phyloP scores from a whole-genome alignment of 2,113 vertebrate species.

The Spilogale gracilis region DNA sequence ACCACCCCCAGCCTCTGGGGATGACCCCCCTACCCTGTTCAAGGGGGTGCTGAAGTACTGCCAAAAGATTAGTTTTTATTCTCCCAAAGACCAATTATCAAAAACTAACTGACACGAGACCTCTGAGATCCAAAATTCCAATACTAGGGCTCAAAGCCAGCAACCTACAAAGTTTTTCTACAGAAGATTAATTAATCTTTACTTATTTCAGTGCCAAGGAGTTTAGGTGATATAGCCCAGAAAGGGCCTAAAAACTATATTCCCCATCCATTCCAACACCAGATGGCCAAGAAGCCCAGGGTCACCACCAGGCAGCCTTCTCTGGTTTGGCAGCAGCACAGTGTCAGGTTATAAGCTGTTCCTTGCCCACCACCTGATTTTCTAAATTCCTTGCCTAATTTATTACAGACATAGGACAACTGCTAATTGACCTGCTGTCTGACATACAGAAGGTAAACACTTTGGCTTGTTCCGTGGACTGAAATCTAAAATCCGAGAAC shows the following conservation, averaged over 20 bases:
- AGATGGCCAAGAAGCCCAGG: not conserved
- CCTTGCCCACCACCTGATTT: not conserved
- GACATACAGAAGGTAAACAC: not conserved
- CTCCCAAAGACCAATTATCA: slow-evolving; percentile 28
- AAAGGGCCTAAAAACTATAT: not conserved
- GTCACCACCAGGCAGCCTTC: not conserved
- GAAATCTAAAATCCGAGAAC: not conserved
- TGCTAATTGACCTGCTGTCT: not conserved
- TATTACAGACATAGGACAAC: not conserved
- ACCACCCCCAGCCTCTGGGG: too few species aligned
- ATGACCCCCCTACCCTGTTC: not conserved
- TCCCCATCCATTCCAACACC: not conserved
- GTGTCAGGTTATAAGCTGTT: not conserved
- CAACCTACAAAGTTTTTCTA: slow-evolving; percentile 25
- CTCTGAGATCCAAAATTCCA: slow-evolving; percentile 59
- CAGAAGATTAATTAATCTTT: not conserved
- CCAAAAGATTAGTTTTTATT: not conserved
- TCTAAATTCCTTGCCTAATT: not conserved
- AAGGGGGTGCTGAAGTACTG: not conserved
- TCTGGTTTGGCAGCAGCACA: not conserved
- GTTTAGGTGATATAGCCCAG: not conserved
- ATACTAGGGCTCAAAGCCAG: slow-evolving; percentile 38
- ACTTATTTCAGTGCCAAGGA: not conserved
- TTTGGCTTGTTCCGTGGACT: not conserved
- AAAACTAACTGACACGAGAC: slow-evolving; percentile 9